phyloP scores from a whole-genome alignment of 2,113 vertebrate species.

The Mugil cephalus region DNA sequence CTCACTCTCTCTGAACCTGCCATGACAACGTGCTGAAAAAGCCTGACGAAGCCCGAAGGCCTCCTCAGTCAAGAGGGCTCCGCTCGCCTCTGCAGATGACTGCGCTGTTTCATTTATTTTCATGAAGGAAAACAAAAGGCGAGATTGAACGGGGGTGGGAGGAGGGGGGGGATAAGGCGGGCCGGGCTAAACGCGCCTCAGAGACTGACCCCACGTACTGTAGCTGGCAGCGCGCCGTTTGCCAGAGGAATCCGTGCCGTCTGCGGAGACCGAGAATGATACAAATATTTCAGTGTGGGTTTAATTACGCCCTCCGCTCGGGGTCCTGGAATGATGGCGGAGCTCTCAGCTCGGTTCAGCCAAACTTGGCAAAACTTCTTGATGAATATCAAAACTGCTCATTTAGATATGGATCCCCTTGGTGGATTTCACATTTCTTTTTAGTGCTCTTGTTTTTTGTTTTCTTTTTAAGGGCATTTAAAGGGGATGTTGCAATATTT shows the following conservation, averaged over 20 bases:
- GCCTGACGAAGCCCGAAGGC: constrained; percentile 77
- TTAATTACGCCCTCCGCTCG: constrained; percentile 55
- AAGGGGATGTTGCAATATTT: not conserved
- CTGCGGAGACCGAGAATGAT: constrained; percentile 36
- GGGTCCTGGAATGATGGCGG: constrained; percentile 17
- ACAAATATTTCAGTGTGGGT: constrained; percentile 48
- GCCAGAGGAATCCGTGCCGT: constrained; percentile 43
- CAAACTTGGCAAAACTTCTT: constrained; percentile 9
- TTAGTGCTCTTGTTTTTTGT: not conserved
- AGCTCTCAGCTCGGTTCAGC: not conserved
- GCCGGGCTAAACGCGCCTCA: constrained; percentile 61
- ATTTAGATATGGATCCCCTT: constrained; percentile 8
- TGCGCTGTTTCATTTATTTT: constrained; percentile 79
- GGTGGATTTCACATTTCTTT: not conserved
- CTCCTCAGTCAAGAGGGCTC: constrained; percentile 78
- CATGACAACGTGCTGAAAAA: constrained; percentile 76
- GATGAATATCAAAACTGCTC: constrained; percentile 17
- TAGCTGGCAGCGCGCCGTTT: constrained; percentile 48
- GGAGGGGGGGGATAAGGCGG: constrained; percentile 71
- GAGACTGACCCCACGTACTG: constrained; percentile 69
- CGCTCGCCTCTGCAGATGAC: constrained; percentile 76
- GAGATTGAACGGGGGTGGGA: constrained; percentile 74
- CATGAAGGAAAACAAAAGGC: constrained; percentile 78
- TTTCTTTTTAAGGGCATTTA: not conserved
- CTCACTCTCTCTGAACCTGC: constrained; percentile 75